phyloP scores from a whole-genome alignment of 1,140 invertebrate genomes.

The Tribolium castaneum region DNA sequence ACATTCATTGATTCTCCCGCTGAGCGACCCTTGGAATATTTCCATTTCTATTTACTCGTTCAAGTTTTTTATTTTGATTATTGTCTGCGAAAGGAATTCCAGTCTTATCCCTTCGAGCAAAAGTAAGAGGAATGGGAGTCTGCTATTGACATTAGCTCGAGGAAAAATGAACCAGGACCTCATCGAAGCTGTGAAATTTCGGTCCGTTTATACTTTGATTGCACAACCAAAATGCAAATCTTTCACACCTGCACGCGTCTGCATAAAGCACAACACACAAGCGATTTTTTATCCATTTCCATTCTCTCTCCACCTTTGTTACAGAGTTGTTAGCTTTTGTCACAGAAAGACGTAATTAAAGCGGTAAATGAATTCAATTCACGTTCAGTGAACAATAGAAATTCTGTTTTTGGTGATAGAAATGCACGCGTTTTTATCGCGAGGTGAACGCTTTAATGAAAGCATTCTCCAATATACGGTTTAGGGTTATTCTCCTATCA shows the following conservation, averaged over 20 bases:
- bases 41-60: background rate
- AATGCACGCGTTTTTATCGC: background rate
- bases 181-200: too few species aligned
- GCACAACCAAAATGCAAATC: background rate
- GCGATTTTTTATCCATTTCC: background rate
- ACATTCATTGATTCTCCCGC: background rate
- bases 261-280: background rate
- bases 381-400: background rate
- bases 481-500: background rate
- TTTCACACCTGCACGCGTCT: background rate
- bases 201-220: background rate
- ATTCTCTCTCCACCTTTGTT: background rate
- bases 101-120: background rate
- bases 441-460: background rate
- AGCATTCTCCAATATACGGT: background rate
- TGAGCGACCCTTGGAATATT: background rate
- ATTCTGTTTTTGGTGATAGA: background rate
- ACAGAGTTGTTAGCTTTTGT: background rate
- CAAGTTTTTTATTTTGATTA: background rate
- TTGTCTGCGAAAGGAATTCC: background rate
- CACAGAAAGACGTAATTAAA: background rate
- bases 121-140: background rate
- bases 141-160: background rate
- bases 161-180: background rate
- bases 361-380: background rate